Evolutionary conservation across 2,888 invertebrate species (phyloP).

Genomic region (Apamea epomidion): DNA sequence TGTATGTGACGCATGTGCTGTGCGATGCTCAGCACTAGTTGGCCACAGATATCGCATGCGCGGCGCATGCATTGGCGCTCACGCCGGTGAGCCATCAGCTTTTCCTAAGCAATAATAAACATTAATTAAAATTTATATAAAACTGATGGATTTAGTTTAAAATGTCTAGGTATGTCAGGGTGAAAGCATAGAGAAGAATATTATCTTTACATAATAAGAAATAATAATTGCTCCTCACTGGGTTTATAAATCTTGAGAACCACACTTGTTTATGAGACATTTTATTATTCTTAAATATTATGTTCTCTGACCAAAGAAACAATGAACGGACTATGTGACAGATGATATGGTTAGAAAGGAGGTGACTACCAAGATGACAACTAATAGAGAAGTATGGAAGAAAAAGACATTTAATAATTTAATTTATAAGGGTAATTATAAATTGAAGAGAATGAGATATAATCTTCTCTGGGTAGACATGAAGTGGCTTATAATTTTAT

Average conservation of each 20-base stretch:
- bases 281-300: not conserved
- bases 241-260: not conserved
- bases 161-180: not conserved
- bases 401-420: not conserved
- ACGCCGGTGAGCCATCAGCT: conserved; percentile 80
- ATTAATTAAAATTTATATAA: not conserved
- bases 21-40: conserved; percentile 84
- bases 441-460: not conserved
- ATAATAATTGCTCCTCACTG: not conserved
- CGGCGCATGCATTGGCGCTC: conserved; percentile 86
- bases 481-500: not conserved
- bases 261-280: not conserved
- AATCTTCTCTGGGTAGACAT: not conserved
- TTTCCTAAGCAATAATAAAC: conserved; percentile 73
- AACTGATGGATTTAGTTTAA: not conserved
- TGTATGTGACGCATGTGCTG: conserved; percentile 87
- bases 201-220: not conserved
- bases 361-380: not conserved
- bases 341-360: not conserved
- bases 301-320: not conserved
- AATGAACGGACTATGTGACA: not conserved
- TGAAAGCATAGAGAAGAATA: not conserved
- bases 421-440: not conserved
- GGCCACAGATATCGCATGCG: conserved; percentile 87
- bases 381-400: not conserved